Evolutionary conservation across 2,113 vertebrate species (phyloP).

Genomic region (Corythornis cristatus): DNA sequence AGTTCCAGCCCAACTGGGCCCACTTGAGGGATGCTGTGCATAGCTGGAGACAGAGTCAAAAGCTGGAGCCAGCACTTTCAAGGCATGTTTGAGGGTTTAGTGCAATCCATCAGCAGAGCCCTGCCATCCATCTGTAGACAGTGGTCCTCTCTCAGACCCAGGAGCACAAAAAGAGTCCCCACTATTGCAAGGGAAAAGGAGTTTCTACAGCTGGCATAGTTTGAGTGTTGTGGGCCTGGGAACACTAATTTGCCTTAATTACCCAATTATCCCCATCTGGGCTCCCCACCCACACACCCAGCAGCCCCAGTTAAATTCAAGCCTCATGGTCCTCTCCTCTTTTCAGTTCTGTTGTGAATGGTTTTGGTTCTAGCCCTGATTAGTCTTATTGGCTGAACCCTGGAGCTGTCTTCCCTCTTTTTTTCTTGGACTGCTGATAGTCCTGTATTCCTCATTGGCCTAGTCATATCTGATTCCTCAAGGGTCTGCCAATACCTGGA

Average conservation of each 20-base stretch:
- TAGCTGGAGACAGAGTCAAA: not conserved
- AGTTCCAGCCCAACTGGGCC: not conserved
- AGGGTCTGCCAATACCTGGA: not conserved
- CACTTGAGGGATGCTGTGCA: too few relatives aligned
- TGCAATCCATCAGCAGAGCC: not conserved
- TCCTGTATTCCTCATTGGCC: not conserved
- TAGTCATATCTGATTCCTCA: fast-evolving
- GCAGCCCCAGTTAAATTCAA: not conserved
- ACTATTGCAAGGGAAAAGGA: not conserved
- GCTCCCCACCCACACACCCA: not conserved
- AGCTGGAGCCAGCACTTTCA: not conserved
- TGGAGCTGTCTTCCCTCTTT: not conserved
- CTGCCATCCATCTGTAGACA: not conserved
- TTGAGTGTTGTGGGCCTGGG: too few relatives aligned
- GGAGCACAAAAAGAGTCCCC: not conserved
- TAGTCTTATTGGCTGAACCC: not conserved
- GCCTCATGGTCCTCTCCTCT: fast-evolving
- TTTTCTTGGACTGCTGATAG: not conserved
- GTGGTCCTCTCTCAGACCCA: not conserved
- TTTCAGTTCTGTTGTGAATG: fast-evolving
- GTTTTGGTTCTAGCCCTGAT: not conserved
- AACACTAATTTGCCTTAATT: not conserved
- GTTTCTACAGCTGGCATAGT: not conserved
- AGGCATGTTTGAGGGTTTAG: not conserved
- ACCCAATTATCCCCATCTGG: not conserved